Base-by-base conservation (phyloP, 2,113 vertebrate genomes). In the Cyanistes caeruleus region DNA sequence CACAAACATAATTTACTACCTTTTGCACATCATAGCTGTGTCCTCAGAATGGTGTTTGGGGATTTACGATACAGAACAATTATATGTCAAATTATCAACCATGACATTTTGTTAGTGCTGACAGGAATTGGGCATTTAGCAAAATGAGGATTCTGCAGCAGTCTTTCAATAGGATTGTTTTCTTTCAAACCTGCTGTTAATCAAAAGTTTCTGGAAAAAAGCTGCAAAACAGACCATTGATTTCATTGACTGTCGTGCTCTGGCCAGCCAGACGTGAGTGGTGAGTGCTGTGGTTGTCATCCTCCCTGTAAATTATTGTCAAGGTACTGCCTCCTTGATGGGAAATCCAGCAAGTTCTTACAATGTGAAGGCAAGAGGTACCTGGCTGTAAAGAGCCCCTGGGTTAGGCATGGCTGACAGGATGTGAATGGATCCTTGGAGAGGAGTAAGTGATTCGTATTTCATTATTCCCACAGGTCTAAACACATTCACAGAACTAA, bases 1-100 rank as follows among this genome's bases (percentile, higher is more conserved):
- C 53, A 73, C 35, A 65, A n/a, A 39, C 49, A 35, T 85, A 82
- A 79, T 89, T 96, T 95, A 82, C 76, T 95, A 15, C 55, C 74
- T 75, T 89, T 84, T 56, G 60, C 60, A 65, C 43, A 80, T 69
- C 35, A 37, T 30, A 76, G 43, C 23, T 77, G 35, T 93, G 46
- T 94, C 84, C 78, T 87, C 23, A 58, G 59, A 91, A 63, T 55
- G 46, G 16, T 73, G 15, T 65, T 76, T 43, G 23, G 49, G 70
- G 84, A 87, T 87, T 95, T 84, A 93, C 0, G 15, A 7, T 85
- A 79, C 23, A 51, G 78, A 90, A 77, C 25, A 31, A 85, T 89
- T 89, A 73, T 13, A 9, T 9, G 15, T 70, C 51, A 79, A 51
- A 79, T 90, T 87, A 65, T 88, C 74, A 87, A n/a, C 58, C 25